Conservation (phyloP, 2,797 vertebrate species). For the Pteronotus mesoamericanus region DNA sequence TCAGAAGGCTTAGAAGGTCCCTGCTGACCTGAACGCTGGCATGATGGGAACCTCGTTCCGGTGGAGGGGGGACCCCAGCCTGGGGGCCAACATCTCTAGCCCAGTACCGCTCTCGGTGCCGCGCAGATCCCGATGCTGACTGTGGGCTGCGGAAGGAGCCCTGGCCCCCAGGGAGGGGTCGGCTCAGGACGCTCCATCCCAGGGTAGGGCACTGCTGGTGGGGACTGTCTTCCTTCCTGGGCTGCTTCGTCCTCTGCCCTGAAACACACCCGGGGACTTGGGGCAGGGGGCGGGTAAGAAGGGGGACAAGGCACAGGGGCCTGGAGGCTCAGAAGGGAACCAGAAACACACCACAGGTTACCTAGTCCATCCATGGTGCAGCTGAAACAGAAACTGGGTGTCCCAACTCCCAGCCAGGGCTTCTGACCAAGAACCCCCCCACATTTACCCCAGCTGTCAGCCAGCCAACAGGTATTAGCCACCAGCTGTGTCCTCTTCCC, state of each 20-base stretch:
- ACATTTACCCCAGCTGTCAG: neutral
- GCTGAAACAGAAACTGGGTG: neutral
- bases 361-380: neutral
- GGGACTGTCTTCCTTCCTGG: neutral
- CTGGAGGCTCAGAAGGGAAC: neutral
- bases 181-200: neutral
- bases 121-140: neutral
- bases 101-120: neutral
- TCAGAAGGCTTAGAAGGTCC: neutral
- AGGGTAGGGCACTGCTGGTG: neutral
- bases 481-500: neutral
- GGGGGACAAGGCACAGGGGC: neutral
- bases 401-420: neutral
- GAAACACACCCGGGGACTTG: neutral
- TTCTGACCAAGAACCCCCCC: neutral
- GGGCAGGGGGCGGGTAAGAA: neutral
- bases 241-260: neutral
- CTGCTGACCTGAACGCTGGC: neutral
- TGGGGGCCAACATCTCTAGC: neutral
- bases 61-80: neutral
- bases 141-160: neutral
- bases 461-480: neutral
- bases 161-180: neutral
- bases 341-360: neutral
- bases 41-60: neutral